Base-by-base conservation (phyloP, 2,888 invertebrate species). In the Mimachlamys varia region DNA sequence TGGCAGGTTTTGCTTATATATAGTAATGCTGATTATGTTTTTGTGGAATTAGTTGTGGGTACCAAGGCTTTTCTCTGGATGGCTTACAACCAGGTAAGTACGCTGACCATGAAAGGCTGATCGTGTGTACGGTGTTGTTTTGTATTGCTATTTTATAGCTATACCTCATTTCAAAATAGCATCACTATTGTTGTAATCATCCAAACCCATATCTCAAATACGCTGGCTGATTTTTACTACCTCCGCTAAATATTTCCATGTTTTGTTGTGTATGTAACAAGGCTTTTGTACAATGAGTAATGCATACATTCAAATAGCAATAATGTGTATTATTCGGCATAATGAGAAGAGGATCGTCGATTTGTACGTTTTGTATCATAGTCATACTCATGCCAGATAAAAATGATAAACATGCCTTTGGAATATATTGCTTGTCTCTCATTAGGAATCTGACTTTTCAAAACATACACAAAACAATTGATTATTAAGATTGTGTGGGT, bases 21-120 rank as follows among this genome's bases (percentile, higher is more conserved):
- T 76, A 76, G 76, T 22, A 76, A 76, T 76, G 33, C 76, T 76
- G 76, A 76, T 76, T 22, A 76, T 33, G 33, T 33, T 76, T 76
- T 76, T 76, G 33, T 76, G 76, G 76, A 76, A 76, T 76, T 76
- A 76, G 76, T 76, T 22, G 27, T 33, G 76, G 76, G 33, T 76
- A 27, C 62, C 22, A 7, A 13, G 76, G 76, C 76, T 76, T n/a
- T 22, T 27, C 33, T 76, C 33, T 27, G 27, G 27, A 76, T 76
- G 33, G 76, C 22, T 27, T 0, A 27, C 76, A 76, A 33, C 7
- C 76, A 76, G 76, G 76, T 76, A 76, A 2, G 76, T 76, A 76
- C 33, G 27, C 76, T 76, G 76, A 76, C 76, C 76, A 27, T 76
- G 76, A 27, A 33, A 7, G 7, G 76, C 44, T 44, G 4, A 76